Evolutionary conservation across 35 echinoderm and acorn worm species (phyloP).

Genomic region (Acanthaster planci): DNA sequence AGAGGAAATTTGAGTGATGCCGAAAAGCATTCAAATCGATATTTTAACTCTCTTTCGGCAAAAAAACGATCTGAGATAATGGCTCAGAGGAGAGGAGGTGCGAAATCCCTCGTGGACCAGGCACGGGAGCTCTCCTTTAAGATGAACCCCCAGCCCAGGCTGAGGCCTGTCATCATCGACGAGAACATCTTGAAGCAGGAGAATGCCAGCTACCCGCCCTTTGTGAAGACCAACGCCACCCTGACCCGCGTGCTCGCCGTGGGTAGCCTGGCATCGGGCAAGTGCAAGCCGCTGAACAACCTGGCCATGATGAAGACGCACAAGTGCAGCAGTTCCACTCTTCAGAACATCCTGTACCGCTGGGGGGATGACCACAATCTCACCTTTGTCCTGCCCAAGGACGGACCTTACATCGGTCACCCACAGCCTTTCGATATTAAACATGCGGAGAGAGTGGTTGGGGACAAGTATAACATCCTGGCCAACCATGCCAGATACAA

Average conservation of each 20-base stretch:
- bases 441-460: conserved; percentile 32
- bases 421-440: conserved; percentile 49
- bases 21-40: too few species aligned
- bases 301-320: conserved; percentile 89
- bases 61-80: too few species aligned
- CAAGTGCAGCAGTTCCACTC: conserved; percentile 90
- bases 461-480: conserved; percentile 82
- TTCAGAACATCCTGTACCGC: conserved; percentile 90
- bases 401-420: conserved; percentile 64
- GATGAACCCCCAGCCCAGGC: too few species aligned
- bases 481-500: conserved; percentile 76
- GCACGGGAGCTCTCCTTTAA: too few species aligned
- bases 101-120: too few species aligned
- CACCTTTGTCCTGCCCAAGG: conserved; percentile 66
- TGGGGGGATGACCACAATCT: conserved; percentile 79
- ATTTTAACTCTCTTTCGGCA: too few species aligned
- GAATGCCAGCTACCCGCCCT: not conserved
- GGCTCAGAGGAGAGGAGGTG: too few species aligned
- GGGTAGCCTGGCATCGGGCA: not conserved
- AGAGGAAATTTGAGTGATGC: too few species aligned
- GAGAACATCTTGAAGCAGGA: too few species aligned
- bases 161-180: too few species aligned
- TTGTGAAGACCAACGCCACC: not conserved
- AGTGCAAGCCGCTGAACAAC: conserved; percentile 63
- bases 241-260: not conserved